Evolutionary conservation across 2,797 vertebrate species (phyloP).

Genomic region (Pseudopleuronectes americanus): DNA sequence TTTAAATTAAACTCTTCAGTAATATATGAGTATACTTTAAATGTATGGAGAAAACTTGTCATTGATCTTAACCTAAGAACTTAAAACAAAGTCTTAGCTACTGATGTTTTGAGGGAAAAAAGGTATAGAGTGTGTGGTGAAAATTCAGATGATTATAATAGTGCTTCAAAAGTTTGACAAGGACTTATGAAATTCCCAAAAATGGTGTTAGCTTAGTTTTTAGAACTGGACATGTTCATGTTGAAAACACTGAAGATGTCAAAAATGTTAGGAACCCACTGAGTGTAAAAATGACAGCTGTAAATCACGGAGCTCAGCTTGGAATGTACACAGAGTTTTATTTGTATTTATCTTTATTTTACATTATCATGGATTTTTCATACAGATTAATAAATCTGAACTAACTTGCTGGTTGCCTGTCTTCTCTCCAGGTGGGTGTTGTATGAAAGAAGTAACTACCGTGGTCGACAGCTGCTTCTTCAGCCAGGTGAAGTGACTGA

Average conservation of each 20-base stretch:
- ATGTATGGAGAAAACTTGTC: not conserved
- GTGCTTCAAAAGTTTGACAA: constrained; percentile 9
- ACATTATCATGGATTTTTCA: not conserved
- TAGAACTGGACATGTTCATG: not conserved
- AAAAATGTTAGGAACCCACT: not conserved
- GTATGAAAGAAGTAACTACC: constrained; percentile 90
- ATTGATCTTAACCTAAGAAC: not conserved
- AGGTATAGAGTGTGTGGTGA: no score
- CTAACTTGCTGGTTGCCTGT: not conserved
- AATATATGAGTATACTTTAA: not conserved
- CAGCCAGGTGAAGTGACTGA: constrained; percentile 85
- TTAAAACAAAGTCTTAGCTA: not conserved
- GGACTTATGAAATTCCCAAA: constrained; percentile 34
- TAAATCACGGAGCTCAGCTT: not conserved
- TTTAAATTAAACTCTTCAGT: no score
- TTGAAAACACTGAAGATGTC: constrained; percentile 10
- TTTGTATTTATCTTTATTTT: not conserved
- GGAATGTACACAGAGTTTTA: not conserved
- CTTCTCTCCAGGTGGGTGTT: constrained; percentile 88
- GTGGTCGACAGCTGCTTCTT: constrained; percentile 90
- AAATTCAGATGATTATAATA: not conserved
- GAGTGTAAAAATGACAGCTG: not conserved
- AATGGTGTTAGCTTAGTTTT: constrained; percentile 7
- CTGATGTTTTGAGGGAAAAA: not conserved
- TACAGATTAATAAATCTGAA: not conserved